These are phyloP conservation scores for Pyxicephalus adspersus DNA, from an alignment of 2,113 vertebrate genomes.

Conservation along the genomic window DNA sequence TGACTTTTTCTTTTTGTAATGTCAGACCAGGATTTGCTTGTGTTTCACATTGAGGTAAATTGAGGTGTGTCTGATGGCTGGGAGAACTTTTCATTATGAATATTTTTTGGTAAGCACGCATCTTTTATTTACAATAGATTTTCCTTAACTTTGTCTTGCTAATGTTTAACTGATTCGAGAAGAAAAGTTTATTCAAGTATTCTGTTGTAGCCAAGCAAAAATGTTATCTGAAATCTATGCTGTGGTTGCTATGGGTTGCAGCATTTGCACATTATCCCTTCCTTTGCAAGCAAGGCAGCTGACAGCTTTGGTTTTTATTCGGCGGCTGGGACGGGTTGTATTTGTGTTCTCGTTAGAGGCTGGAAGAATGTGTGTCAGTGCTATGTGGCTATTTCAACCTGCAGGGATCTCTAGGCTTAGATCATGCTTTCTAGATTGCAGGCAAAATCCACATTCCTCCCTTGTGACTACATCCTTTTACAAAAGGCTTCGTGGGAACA, in stretches of 20 bases:
- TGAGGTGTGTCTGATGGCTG: neutral
- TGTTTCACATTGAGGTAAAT: neutral
- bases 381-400: conserved; percentile 2
- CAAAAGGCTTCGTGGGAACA: conserved; percentile 41
- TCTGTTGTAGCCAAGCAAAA: no score
- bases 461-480: conserved; percentile 46
- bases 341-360: neutral
- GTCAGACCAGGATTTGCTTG: neutral
- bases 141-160: neutral
- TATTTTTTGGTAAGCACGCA: neutral
- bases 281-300: no score
- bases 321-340: neutral
- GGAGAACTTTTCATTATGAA: neutral
- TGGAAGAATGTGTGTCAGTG: neutral
- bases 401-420: conserved; percentile 17
- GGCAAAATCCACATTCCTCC: conserved; percentile 40
- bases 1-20: neutral
- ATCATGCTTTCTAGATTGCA: conserved; percentile 38
- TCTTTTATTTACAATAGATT: neutral
- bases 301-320: neutral
- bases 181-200: no score
- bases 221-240: no score
- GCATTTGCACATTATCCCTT: no score
- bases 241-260: no score
- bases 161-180: no score